phyloP scores from a whole-genome alignment of 1,140 invertebrate genomes.

The Ladona fulva region DNA sequence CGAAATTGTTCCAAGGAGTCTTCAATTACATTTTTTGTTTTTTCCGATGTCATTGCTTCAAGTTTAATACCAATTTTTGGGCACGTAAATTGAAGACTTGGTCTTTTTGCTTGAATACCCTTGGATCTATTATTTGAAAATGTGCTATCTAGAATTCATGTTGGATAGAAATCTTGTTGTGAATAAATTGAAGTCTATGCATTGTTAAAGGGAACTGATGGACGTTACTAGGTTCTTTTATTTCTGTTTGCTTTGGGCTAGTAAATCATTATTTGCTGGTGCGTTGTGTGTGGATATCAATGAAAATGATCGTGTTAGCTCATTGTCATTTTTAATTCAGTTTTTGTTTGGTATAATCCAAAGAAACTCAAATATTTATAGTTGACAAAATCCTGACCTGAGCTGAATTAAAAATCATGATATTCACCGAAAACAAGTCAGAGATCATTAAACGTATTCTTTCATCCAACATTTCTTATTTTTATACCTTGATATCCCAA shows the following conservation, averaged over 20 bases:
- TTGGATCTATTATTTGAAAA: not conserved
- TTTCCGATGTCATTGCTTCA: not conserved
- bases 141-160: not conserved
- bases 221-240: not conserved
- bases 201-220: constrained; percentile 5
- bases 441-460: no score
- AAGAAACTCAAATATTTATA: constrained; percentile 2
- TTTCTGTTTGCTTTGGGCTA: not conserved
- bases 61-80: not conserved
- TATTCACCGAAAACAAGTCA: no score
- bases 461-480: no score
- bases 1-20: not conserved
- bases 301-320: not conserved
- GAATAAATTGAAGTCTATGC: constrained; percentile 6
- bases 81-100: not conserved
- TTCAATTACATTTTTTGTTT: not conserved
- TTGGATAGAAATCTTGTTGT: not conserved
- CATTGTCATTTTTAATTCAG: not conserved
- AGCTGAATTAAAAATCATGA: no score
- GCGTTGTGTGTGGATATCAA: not conserved
- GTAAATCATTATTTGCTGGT: not conserved
- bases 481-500: no score
- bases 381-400: not conserved
- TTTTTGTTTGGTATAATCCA: not conserved
- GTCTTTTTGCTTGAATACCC: not conserved